phyloP scores from a whole-genome alignment of 2,797 vertebrate genomes.

The Labeo calbasu region DNA sequence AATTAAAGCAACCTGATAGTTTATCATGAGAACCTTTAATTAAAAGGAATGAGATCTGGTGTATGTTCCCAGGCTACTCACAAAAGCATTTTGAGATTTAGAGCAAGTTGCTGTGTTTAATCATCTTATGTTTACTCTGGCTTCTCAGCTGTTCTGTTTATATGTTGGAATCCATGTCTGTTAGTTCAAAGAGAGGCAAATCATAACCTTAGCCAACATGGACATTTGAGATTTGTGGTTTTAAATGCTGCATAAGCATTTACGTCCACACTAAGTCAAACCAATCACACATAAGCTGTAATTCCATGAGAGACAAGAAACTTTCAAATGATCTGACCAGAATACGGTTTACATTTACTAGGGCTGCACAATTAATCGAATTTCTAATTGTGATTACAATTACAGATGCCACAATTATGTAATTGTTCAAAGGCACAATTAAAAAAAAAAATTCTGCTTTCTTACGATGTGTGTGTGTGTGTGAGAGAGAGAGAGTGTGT shows the following conservation, averaged over 20 bases:
- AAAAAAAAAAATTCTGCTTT: too few species aligned
- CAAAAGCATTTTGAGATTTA: conserved; percentile 4
- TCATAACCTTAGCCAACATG: not conserved
- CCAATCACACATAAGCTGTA: not conserved
- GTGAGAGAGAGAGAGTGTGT: too few species aligned
- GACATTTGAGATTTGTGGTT: not conserved
- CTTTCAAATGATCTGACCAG: not conserved
- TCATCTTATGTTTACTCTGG: conserved; percentile 4
- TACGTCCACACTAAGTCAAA: not conserved
- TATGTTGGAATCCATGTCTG: not conserved
- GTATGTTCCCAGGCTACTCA: not conserved
- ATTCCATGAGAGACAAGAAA: not conserved
- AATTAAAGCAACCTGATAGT: conserved; percentile 26
- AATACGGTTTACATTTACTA: not conserved
- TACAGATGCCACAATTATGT: too few species aligned
- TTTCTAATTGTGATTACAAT: too few species aligned
- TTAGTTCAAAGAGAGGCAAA: not conserved
- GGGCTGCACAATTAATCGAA: too few species aligned
- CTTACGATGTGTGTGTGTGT: too few species aligned
- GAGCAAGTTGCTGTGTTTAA: conserved; percentile 7
- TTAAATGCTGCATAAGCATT: not conserved
- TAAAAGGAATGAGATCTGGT: conserved; percentile 10
- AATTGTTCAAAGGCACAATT: too few species aligned
- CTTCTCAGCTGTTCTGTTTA: conserved; percentile 1
- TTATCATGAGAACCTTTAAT: conserved; percentile 24